phyloP scores from a whole-genome alignment of 2,888 invertebrate genomes.

The Callyntrura guangdongensis region DNA sequence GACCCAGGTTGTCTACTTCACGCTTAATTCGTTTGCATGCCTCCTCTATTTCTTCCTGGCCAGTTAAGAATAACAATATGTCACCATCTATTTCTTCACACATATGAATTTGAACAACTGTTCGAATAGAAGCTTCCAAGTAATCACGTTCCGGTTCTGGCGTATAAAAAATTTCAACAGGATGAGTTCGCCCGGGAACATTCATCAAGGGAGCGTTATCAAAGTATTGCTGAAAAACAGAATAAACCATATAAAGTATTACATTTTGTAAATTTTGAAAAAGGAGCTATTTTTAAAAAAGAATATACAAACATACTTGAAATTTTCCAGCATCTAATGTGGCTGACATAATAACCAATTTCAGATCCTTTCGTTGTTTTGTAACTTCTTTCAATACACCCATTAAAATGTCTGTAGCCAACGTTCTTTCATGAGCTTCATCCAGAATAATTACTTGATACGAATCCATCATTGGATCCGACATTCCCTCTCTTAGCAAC shows the following conservation, averaged over 20 bases:
- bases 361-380: slow-evolving; percentile 96
- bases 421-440: slow-evolving; percentile 99
- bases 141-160: slow-evolving; percentile 99
- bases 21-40: slow-evolving; percentile 99
- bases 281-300: no score
- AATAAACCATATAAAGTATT: not conserved
- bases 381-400: slow-evolving; percentile 99
- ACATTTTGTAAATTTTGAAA: not conserved
- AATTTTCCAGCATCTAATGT: slow-evolving; percentile 99
- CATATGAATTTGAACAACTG: slow-evolving; percentile 99
- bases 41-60: slow-evolving; percentile 97
- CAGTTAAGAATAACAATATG: slow-evolving; percentile 95
- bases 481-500: slow-evolving; percentile 99
- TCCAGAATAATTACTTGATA: slow-evolving; percentile 98
- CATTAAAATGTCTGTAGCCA: slow-evolving; percentile 99
- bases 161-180: slow-evolving; percentile 99
- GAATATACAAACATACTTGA: slow-evolving; percentile 88
- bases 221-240: slow-evolving; percentile 92
- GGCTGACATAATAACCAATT: slow-evolving; percentile 99
- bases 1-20: slow-evolving; percentile 98
- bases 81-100: slow-evolving; percentile 97
- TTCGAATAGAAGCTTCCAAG: slow-evolving; percentile 98
- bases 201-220: slow-evolving; percentile 99
- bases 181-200: slow-evolving; percentile 98
- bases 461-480: slow-evolving; percentile 98